Conservation (phyloP, 2,888 invertebrate species). For the Polydrusus tereticollis region DNA sequence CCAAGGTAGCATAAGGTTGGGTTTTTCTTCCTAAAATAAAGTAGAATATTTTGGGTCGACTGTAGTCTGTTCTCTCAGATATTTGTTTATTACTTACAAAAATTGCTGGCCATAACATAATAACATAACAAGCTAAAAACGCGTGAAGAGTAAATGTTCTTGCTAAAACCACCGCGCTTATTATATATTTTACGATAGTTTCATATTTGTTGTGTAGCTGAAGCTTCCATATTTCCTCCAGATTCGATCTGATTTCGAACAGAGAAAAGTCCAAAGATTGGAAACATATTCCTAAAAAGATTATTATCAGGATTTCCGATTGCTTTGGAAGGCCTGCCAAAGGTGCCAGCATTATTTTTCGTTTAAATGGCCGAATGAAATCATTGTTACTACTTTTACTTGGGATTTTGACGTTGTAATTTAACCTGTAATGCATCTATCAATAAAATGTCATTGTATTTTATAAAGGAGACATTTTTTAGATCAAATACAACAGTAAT, state of each 20-base stretch:
- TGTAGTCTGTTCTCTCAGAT: too few relatives aligned
- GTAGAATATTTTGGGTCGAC: neutral
- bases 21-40: slow-evolving; percentile 43
- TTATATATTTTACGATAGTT: slow-evolving; percentile 68
- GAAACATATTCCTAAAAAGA: slow-evolving; percentile 68
- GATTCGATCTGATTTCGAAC: slow-evolving; percentile 70
- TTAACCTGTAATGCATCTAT: neutral
- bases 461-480: too few relatives aligned
- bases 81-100: slow-evolving; percentile 63
- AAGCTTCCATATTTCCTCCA: slow-evolving; percentile 72
- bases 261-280: slow-evolving; percentile 72
- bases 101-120: slow-evolving; percentile 71
- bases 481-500: too few relatives aligned
- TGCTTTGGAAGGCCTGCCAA: slow-evolving; percentile 68
- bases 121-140: slow-evolving; percentile 71
- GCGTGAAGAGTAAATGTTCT: slow-evolving; percentile 72
- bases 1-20: slow-evolving; percentile 51
- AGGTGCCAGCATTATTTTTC: slow-evolving; percentile 30
- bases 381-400: slow-evolving; percentile 1
- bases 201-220: slow-evolving; percentile 68
- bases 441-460: too few relatives aligned
- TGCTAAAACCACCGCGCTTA: slow-evolving; percentile 69
- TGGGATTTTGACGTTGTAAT: slow-evolving; percentile 8
- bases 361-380: neutral
- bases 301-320: slow-evolving; percentile 70